These are phyloP conservation scores for Calidris pugnax DNA, from an alignment of 2,113 vertebrate species.

Conservation along the genomic window DNA sequence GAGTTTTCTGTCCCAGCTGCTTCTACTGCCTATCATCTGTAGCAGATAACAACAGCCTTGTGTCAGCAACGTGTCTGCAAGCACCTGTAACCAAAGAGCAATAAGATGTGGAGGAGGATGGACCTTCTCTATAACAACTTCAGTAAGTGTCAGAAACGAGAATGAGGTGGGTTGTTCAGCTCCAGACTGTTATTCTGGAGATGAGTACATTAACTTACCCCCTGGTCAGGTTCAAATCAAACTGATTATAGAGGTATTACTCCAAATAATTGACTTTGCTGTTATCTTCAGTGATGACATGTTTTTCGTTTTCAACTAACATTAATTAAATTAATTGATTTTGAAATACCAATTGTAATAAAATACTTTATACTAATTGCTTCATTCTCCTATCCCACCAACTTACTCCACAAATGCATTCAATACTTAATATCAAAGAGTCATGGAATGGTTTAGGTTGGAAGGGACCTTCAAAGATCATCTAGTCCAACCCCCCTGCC, in stretches of 20 bases:
- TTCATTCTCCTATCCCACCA: background rate
- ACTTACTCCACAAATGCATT: background rate
- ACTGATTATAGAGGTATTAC: background rate
- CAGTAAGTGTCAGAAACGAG: background rate
- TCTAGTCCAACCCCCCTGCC: background rate
- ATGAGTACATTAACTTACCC: background rate
- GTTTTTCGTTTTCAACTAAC: background rate
- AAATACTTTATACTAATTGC: background rate
- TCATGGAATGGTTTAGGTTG: background rate
- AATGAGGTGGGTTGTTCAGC: background rate
- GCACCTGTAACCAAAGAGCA: background rate
- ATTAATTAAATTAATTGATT: background rate
- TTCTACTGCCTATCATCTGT: background rate
- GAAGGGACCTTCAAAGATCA: background rate
- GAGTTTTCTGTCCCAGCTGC: background rate
- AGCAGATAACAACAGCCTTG: background rate
- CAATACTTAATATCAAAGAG: background rate
- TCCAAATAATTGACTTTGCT: background rate
- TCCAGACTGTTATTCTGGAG: background rate
- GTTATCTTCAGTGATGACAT: background rate
- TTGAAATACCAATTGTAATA: background rate
- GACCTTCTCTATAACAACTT: background rate
- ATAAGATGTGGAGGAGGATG: background rate
- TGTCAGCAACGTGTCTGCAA: background rate
- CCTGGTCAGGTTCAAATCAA: background rate